A percentile compares a stretch with the other conserved stretches of the same genome.
These are phyloP conservation scores for Caenorhabditis japonica DNA, from an alignment of 2,888 invertebrate genomes.

Conservation along the genomic window DNA sequence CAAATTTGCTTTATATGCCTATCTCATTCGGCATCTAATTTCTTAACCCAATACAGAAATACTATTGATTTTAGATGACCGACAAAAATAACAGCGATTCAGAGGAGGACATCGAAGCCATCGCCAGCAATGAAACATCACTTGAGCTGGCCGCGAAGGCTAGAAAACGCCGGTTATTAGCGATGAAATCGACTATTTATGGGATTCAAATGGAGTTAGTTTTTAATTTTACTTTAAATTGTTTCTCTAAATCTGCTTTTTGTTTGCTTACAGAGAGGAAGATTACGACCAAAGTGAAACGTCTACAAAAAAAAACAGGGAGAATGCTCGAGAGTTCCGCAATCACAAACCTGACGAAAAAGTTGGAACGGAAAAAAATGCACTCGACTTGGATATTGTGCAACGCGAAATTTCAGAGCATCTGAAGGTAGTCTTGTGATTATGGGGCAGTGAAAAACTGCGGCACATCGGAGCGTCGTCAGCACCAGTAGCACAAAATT, in stretches of 20 bases:
- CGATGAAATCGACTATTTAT: constrained; percentile 60
- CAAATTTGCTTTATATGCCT: too few relatives aligned
- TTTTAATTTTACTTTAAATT: neutral
- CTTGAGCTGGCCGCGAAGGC: constrained; percentile 58
- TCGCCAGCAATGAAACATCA: constrained; percentile 48
- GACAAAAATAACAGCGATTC: constrained; percentile 51
- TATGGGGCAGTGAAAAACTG: too few relatives aligned
- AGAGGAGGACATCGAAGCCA: constrained; percentile 55
- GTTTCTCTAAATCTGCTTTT: neutral
- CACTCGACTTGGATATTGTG: constrained; percentile 47
- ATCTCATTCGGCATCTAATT: too few relatives aligned
- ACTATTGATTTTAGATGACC: constrained; percentile 40
- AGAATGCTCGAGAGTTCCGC: constrained; percentile 42
- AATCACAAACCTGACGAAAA: constrained; percentile 57
- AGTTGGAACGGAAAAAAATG: constrained; percentile 33
- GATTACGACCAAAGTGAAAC: constrained; percentile 56
- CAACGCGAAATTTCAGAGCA: constrained; percentile 61
- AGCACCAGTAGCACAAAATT: too few relatives aligned
- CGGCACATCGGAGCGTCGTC: too few relatives aligned
- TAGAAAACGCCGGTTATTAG: constrained; percentile 58
- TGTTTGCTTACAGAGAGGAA: constrained; percentile 63
- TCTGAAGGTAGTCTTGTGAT: constrained; percentile 32
- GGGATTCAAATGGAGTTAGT: constrained; percentile 61
- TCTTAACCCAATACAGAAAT: too few relatives aligned
- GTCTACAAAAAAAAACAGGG: constrained; percentile 56